A percentile compares a stretch with the other conserved stretches of the same genome.
phyloP scores from a whole-genome alignment of 2,888 invertebrate genomes.

The Papilio elwesi region DNA sequence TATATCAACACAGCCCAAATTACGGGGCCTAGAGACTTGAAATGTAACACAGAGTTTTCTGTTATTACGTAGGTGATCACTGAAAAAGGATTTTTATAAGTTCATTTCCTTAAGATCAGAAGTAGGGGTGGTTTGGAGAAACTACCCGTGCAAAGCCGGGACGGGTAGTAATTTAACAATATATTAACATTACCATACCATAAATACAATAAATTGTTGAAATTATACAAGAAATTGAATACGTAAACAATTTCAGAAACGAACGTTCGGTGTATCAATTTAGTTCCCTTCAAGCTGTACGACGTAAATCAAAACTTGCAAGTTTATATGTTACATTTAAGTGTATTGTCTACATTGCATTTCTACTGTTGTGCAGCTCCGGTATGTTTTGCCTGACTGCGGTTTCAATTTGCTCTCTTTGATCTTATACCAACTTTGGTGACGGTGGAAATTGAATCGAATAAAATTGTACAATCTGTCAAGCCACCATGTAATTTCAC shows the following conservation, averaged over 20 bases:
- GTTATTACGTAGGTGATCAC: too few species aligned
- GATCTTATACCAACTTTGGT: not conserved
- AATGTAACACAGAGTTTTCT: too few species aligned
- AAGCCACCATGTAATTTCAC: too few species aligned
- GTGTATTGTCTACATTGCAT: conserved; percentile 15
- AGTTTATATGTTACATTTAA: conserved; percentile 20
- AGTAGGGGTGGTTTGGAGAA: too few species aligned
- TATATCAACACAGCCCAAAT: too few species aligned
- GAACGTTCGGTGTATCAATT: conserved; percentile 14
- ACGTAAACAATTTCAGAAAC: conserved; percentile 7
- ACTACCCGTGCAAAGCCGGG: too few species aligned
- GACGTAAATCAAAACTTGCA: conserved; percentile 23
- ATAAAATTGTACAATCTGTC: not conserved
- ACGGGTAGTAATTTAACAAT: too few species aligned
- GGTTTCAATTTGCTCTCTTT: conserved; percentile 3
- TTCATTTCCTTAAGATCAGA: too few species aligned
- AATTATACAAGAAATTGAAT: not conserved
- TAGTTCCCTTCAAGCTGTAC: conserved; percentile 2
- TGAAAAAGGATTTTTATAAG: too few species aligned
- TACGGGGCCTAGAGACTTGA: too few species aligned
- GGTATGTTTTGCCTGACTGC: conserved; percentile 11
- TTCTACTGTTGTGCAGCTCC: not conserved
- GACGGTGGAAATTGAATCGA: not conserved
- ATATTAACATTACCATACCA: too few species aligned
- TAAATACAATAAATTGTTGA: not conserved